Evolutionary conservation across 1,140 invertebrate genomes (phyloP), one percentile per base, ranked within the genome.

Genomic region (Mercenaria mercenaria): DNA sequence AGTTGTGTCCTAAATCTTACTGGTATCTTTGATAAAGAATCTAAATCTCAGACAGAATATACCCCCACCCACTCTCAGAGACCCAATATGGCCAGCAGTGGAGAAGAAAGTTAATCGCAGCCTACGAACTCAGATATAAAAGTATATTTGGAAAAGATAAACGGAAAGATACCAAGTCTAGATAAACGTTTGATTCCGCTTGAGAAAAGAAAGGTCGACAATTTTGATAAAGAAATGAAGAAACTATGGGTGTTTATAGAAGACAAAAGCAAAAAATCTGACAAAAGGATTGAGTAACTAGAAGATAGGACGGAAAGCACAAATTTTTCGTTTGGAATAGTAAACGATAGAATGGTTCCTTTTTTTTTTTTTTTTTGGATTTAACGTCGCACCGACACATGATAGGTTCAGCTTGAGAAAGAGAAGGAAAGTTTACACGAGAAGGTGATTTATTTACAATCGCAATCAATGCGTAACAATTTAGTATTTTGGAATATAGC

Each of bases 381-480:
- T n/a, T n/a, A n/a, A n/a, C n/a, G n/a, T n/a, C n/a, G n/a, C n/a
- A n/a, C n/a, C n/a, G n/a, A n/a, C n/a, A n/a, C n/a, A n/a, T n/a
- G n/a, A n/a, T n/a, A n/a, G n/a, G n/a, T n/a, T 34, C 18, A 41
- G 43, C 37, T 34, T 79, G 76, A 37, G 2, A 52, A 79, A 79
- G 52, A 59, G 20, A 52, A 8, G 18, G 32, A 79, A 3, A 79
- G 26, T 34, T n/a, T 79, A 20, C n/a, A 79, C 23, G 76, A 79
- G 4, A 29, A 29, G 39, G 2, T 79, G 15, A 23, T 34, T 50
- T 79, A 79, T 37, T 37, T 77, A 10, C 34, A 77, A 47, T 77
- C 74, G 20, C 74, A 77, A 29, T 77, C 74, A 18, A 77, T 79
- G 76, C 23, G 76, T 29, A 79, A 79, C 32, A 79, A 79, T 59